These are phyloP conservation scores for Oplegnathus fasciatus DNA, from an alignment of 2,113 vertebrate genomes.

Conservation along the genomic window DNA sequence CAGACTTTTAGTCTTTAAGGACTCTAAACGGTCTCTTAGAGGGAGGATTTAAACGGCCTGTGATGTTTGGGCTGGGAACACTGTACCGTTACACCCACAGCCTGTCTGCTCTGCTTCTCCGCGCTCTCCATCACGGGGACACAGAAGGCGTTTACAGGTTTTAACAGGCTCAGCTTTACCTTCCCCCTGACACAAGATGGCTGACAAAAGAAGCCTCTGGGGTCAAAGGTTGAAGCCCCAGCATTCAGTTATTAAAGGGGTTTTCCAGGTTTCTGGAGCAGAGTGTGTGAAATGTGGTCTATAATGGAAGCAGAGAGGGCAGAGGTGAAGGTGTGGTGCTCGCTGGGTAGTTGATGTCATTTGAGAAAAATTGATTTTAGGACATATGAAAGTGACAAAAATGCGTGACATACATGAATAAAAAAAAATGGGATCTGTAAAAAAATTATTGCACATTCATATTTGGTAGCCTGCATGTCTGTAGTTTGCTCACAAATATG, in stretches of 20 bases:
- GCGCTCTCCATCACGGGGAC: conserved; percentile 51
- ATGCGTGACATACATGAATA: no score
- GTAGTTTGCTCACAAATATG: neutral
- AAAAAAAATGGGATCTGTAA: no score
- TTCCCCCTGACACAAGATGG: conserved; percentile 30
- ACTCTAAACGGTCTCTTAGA: conserved; percentile 20
- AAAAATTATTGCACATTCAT: neutral
- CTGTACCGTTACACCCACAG: conserved; percentile 60
- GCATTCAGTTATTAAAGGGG: conserved; percentile 19
- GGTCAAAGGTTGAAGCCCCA: conserved; percentile 42
- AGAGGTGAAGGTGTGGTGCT: neutral
- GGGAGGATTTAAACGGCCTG: conserved; percentile 16
- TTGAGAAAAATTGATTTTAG: no score
- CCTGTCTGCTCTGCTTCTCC: conserved; percentile 61
- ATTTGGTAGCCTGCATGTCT: neutral
- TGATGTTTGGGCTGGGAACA: conserved; percentile 38
- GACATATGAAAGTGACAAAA: no score
- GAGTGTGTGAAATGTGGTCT: conserved; percentile 15
- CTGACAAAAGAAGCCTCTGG: conserved; percentile 24
- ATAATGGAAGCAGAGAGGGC: conserved; percentile 24
- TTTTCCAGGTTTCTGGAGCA: conserved; percentile 51
- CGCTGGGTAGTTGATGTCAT: neutral
- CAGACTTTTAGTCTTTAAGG: conserved; percentile 42
- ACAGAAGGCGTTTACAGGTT: conserved; percentile 72
- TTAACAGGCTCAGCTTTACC: conserved; percentile 68